Evolutionary conservation across 2,797 vertebrate species (phyloP).

Genomic region (Diplodus sargus): DNA sequence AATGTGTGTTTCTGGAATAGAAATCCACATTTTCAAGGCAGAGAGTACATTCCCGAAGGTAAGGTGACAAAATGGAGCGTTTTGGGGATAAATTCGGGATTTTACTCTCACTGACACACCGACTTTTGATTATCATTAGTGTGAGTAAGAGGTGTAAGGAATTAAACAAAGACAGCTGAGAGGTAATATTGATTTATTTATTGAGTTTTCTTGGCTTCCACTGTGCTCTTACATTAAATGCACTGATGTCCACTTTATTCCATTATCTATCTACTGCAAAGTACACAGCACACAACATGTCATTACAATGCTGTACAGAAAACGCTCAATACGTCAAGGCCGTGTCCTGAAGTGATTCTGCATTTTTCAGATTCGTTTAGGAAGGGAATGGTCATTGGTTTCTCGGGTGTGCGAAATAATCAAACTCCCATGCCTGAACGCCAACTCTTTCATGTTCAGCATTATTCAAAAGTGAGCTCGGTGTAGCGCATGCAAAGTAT

Average conservation of each 20-base stretch:
- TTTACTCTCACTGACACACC: not conserved
- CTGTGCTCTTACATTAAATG: slow-evolving; percentile 1
- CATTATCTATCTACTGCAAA: not conserved
- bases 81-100: not conserved
- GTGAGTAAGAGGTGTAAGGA: not conserved
- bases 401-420: slow-evolving; percentile 6
- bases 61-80: not conserved
- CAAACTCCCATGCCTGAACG: not conserved
- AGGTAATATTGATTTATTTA: slow-evolving; percentile 1
- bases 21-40: slow-evolving; percentile 2
- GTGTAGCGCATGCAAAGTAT: not conserved
- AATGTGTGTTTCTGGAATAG: not conserved
- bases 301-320: not conserved
- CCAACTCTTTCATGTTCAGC: slow-evolving; percentile 3
- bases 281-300: not conserved
- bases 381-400: not conserved
- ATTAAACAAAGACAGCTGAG: not conserved
- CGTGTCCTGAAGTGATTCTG: not conserved
- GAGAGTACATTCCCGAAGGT: slow-evolving; percentile 13
- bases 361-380: not conserved
- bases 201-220: not conserved
- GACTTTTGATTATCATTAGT: not conserved
- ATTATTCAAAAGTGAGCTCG: slow-evolving; percentile 25
- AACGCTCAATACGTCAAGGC: not conserved
- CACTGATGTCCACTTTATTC: not conserved